Base-by-base conservation (phyloP, 2,888 invertebrate genomes). In the Synanthedon myopaeformis region DNA sequence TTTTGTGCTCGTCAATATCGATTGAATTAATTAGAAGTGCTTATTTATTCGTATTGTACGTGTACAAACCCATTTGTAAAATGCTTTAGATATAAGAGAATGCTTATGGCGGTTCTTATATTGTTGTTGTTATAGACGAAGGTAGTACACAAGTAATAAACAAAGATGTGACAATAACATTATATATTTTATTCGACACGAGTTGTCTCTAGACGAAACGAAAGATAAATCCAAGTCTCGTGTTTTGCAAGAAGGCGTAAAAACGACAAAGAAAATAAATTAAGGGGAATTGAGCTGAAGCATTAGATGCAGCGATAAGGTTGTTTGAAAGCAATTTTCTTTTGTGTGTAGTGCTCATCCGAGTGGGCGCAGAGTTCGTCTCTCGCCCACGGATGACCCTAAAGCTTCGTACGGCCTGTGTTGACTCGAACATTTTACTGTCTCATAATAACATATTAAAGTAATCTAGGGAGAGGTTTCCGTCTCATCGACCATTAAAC, bases 401-500 rank as follows among this genome's bases (percentile, higher is more conserved):
- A 13, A 41, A 1, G 59, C 59, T 57, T 57, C 61, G 69, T 61
- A 69, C 74, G 72, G 73, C 51, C 45, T 51, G 51, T 51, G 51
- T 41, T 41, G 35, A 70, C 77, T 70, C 61, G 54, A 59, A 61
- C 63, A 67, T 66, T 79, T 79, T 79, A 79, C 73, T 65, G 65
- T 61, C 67, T 64, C 64, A 59, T 72, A 74, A 74, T 71, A 66
- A 64, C 62, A 69, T 71, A 71, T 76, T 73, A 75, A 76, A 67
- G 71, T 70, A 67, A 76, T 74, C 76, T 73, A 72, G 66, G 70
- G 70, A 71, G 70, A 72, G 70, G 74, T 74, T 71, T 72, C 68
- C 59, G 64, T 66, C 63, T 78, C 77, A 78, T 82, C 74, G 75
- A 74, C 63, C 61, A 57, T 62, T 61, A 61, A 64, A 74, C 70